Base-by-base conservation (phyloP, 2,113 vertebrate genomes). In the Willisornis vidua region DNA sequence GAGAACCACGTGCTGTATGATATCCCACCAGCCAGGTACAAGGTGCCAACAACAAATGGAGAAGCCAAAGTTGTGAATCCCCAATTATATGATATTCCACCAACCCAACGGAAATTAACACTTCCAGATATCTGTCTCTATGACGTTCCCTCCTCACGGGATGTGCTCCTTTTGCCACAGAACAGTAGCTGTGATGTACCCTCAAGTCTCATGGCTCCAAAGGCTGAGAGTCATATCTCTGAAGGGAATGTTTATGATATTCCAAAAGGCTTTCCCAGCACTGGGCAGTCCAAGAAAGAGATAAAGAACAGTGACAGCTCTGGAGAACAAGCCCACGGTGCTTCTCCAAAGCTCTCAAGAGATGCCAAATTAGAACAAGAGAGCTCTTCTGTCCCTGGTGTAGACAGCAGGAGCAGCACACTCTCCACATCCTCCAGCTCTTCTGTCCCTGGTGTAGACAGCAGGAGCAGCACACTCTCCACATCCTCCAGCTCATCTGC, bases 401-500 rank as follows among this genome's bases (percentile, higher is more conserved):
- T 76, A 1, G 97, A 98, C 35, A 98, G 97, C 94, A 97, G 98
- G 41, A 98, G 97, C 85, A 99, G 98, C 77, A 96, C 97, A 0
- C 83, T 97, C 3, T 99, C 99, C 57, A 98, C 97, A 7, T 98
- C 98, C 51, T 98, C 98, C 31, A 94, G 84, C 9, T 41, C 87
- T 8, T 97, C 86, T 13, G 39, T 96, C 46, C 96, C 98, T 11
- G 87, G 97, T 16, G 88, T 76, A 1, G 97, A 98, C 35, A 98
- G 97, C 94, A 97, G 98, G 43, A 98, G 97, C 85, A 99, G 98
- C 77, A 96, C 97, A 0, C 83, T 97, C 3, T 99, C 99, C 57
- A 98, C 97, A 7, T 98, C 98, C 51, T 98, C 98, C 31, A 94
- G 84, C 19, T 43, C 76, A 17, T 98, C 98, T 88, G 94, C 90